Percentiles rank a stretch among this genome's conserved stretches.
These are phyloP conservation scores for Cyphomyrus discorhynchus DNA, from an alignment of 2,113 vertebrate genomes.

Conservation along the genomic window DNA sequence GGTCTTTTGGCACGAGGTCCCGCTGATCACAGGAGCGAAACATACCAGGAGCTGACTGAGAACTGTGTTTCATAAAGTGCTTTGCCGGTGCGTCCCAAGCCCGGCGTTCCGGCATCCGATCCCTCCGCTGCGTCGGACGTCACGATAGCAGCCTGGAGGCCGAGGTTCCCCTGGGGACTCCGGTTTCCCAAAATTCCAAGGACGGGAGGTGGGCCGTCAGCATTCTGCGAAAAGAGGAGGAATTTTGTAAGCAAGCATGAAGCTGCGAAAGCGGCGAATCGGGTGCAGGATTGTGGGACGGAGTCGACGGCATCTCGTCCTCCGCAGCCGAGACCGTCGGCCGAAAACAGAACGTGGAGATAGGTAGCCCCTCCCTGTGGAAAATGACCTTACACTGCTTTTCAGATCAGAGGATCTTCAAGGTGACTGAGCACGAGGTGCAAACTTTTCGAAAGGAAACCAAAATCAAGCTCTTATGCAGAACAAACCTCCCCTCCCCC, in stretches of 20 bases:
- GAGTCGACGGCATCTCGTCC: not conserved
- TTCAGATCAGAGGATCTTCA: not conserved
- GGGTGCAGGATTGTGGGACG: not conserved
- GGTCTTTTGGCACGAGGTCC: slow-evolving; percentile 60
- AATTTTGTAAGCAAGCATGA: not conserved
- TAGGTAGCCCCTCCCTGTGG: not conserved
- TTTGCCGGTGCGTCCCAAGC: slow-evolving; percentile 21
- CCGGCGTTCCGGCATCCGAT: not conserved
- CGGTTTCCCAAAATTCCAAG: slow-evolving; percentile 1
- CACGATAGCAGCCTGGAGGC: not conserved
- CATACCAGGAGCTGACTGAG: slow-evolving; percentile 34
- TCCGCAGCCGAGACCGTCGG: not conserved
- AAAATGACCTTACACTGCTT: not conserved
- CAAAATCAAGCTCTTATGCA: not conserved
- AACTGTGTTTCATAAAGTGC: slow-evolving; percentile 16
- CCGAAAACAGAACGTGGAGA: not conserved
- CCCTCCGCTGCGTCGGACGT: not conserved
- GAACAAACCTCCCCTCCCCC: not conserved
- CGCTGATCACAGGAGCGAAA: slow-evolving; percentile 46
- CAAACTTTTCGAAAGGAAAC: not conserved
- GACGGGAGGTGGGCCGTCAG: not conserved
- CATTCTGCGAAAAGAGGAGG: not conserved
- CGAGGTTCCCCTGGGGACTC: not conserved
- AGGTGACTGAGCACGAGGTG: not conserved
- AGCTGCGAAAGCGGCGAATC: not conserved